A percentile compares a stretch with the other conserved stretches of the same genome.
These are phyloP conservation scores for Druceiella hillmani DNA, from an alignment of 2,888 invertebrate genomes.

Conservation along the genomic window DNA sequence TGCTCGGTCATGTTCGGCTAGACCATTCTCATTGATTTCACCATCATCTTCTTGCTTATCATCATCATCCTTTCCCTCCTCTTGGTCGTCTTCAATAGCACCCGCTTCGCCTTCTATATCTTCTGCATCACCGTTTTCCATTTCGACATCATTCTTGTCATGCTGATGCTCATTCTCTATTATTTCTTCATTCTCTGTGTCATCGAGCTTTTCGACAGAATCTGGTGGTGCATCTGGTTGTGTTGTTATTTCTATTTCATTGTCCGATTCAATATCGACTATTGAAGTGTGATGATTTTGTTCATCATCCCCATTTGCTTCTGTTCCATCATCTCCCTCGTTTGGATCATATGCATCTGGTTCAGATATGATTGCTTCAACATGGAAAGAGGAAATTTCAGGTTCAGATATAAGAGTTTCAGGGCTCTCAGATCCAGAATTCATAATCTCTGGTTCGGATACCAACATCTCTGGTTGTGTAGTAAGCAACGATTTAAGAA, in stretches of 20 bases:
- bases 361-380: constrained; percentile 46
- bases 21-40: constrained; percentile 4
- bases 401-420: constrained; percentile 50
- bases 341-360: constrained; percentile 38
- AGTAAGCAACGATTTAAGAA: constrained; percentile 46
- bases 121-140: constrained; percentile 5
- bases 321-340: constrained; percentile 28
- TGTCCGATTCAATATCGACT: constrained; percentile 48
- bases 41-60: constrained; percentile 7
- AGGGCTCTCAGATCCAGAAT: constrained; percentile 49
- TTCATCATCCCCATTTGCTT: constrained; percentile 12
- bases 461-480: constrained; percentile 44
- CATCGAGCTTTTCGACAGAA: not conserved
- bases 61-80: constrained; percentile 7
- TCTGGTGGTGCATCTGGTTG: constrained; percentile 21
- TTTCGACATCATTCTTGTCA: not conserved
- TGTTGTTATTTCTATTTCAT: constrained; percentile 47
- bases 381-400: constrained; percentile 49
- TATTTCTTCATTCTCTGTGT: too few species aligned
- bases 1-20: constrained; percentile 19
- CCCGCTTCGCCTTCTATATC: constrained; percentile 2
- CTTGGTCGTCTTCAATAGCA: constrained; percentile 2
- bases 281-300: constrained; percentile 26
- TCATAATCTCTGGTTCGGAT: constrained; percentile 46
- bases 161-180: not conserved